These are phyloP conservation scores for Apodemia duryi DNA, from an alignment of 2,888 invertebrate genomes.

Conservation along the genomic window DNA sequence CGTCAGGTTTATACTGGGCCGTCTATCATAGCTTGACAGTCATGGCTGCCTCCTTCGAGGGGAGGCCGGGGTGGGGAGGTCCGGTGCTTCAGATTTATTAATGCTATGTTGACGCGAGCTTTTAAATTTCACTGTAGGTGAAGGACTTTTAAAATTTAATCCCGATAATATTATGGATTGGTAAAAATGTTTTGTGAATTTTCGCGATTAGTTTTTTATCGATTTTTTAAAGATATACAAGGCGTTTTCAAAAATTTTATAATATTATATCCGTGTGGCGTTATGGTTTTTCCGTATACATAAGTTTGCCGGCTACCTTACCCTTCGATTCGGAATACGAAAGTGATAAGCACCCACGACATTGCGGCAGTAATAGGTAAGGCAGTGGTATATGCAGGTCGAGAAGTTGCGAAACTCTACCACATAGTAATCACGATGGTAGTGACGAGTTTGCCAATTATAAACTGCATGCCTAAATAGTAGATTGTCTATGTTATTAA, in stretches of 20 bases:
- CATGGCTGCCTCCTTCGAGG: conserved; percentile 67
- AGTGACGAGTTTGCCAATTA: neutral
- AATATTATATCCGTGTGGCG: neutral
- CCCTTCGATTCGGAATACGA: no score
- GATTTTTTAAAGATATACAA: neutral
- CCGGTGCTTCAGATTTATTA: conserved; percentile 62
- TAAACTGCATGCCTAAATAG: no score
- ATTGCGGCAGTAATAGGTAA: neutral
- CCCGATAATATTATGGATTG: neutral
- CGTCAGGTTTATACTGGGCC: conserved; percentile 87
- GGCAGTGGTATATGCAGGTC: no score
- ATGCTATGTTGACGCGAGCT: conserved; percentile 64
- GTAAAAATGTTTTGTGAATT: no score
- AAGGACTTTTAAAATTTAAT: conserved; percentile 10
- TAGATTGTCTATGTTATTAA: neutral
- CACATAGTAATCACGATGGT: no score
- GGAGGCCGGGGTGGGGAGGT: conserved; percentile 33
- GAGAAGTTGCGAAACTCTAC: no score
- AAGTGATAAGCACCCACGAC: neutral
- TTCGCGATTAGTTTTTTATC: no score
- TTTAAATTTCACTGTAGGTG: conserved; percentile 40
- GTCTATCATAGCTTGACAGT: conserved; percentile 86
- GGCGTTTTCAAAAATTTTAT: neutral
- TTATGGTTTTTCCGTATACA: no score
- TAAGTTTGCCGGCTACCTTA: no score